Evolutionary conservation across 2,888 invertebrate genomes (phyloP).

Genomic region (Drosophila mimica): DNA sequence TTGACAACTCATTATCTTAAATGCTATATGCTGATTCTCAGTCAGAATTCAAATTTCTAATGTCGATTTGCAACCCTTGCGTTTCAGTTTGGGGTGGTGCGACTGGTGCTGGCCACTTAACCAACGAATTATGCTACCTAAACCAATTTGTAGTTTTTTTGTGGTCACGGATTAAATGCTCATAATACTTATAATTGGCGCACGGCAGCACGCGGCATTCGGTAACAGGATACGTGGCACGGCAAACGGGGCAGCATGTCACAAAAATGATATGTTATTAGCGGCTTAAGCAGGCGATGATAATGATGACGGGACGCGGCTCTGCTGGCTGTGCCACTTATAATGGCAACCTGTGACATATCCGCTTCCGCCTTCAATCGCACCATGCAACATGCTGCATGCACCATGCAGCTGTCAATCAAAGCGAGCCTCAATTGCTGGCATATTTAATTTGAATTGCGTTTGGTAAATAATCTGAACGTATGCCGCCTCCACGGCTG

Average conservation of each 20-base stretch:
- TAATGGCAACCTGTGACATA: conserved; percentile 63
- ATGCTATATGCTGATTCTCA: background rate
- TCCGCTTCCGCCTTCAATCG: conserved; percentile 65
- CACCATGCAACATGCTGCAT: conserved; percentile 17
- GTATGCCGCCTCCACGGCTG: conserved; percentile 38
- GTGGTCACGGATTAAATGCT: conserved; percentile 80
- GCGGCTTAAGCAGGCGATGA: conserved; percentile 60
- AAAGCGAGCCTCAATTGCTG: conserved; percentile 42
- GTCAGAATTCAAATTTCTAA: background rate
- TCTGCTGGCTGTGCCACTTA: background rate
- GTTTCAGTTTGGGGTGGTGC: background rate
- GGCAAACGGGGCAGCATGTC: conserved; percentile 37
- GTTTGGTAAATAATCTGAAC: conserved; percentile 38
- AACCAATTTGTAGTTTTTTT: conserved; percentile 72
- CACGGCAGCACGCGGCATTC: conserved; percentile 59
- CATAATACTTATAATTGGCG: conserved; percentile 81
- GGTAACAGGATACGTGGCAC: conserved; percentile 64
- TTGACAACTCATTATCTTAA: background rate
- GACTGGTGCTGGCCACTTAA: conserved; percentile 60
- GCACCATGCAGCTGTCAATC: conserved; percentile 66
- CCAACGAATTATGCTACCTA: conserved; percentile 43
- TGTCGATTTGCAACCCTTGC: conserved; percentile 35
- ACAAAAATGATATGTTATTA: conserved; percentile 72
- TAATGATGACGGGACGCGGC: conserved; percentile 6
- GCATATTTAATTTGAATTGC: conserved; percentile 61